A percentile compares a stretch with the other conserved stretches of the same genome.
These are phyloP conservation scores for Myrmecobius fasciatus DNA, from an alignment of 2,113 vertebrate genomes.

Conservation along the genomic window DNA sequence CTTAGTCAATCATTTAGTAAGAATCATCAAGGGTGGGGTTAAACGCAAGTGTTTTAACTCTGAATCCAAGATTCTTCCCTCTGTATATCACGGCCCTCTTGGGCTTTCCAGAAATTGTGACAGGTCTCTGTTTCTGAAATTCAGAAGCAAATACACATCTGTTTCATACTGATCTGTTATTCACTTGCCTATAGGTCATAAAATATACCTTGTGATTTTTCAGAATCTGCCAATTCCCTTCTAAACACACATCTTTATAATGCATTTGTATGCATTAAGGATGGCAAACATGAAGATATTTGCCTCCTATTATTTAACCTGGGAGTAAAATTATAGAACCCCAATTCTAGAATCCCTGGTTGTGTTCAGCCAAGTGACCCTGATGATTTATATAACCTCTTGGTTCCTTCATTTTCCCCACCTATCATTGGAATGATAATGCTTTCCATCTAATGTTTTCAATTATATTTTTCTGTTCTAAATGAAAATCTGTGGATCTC, in stretches of 20 bases:
- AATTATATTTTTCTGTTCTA: conserved; percentile 32
- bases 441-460: background rate
- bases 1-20: too few relatives aligned
- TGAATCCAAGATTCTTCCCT: background rate
- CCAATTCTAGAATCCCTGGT: background rate
- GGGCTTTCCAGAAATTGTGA: background rate
- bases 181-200: background rate
- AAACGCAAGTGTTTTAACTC: background rate
- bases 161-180: conserved; percentile 18
- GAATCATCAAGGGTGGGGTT: background rate
- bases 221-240: background rate
- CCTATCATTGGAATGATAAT: conserved; percentile 23
- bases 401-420: conserved; percentile 28
- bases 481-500: background rate
- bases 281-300: conserved; percentile 16
- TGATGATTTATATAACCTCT: background rate
- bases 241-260: background rate
- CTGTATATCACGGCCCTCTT: background rate
- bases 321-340: conserved; percentile 1
- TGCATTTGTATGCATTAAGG: background rate
- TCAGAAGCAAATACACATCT: background rate
- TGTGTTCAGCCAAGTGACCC: background rate
- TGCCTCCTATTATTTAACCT: background rate
- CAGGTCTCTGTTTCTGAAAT: background rate
- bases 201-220: background rate